Evolutionary conservation across 2,113 vertebrate species (phyloP).

Genomic region (Hemiprocne comata): DNA sequence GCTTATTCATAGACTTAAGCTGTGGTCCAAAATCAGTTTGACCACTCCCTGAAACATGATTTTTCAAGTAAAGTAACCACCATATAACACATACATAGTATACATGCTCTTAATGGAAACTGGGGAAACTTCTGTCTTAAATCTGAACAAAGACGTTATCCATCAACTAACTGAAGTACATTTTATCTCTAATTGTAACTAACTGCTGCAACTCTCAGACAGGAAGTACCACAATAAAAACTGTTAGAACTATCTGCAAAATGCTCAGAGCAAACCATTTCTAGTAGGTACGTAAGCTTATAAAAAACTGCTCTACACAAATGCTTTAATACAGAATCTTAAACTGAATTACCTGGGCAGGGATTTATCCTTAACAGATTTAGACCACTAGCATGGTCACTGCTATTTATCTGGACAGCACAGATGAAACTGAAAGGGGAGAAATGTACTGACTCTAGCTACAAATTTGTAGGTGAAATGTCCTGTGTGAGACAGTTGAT

Average conservation of each 20-base stretch:
- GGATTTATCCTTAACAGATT: neutral
- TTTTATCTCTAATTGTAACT: neutral
- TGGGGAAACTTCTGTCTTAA: neutral
- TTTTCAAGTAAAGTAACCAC: neutral
- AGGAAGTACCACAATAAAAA: neutral
- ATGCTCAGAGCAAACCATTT: neutral
- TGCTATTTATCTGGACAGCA: neutral
- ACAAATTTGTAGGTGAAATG: neutral
- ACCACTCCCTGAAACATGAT: slow-evolving; percentile 78
- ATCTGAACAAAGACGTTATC: neutral
- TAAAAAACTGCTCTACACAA: neutral
- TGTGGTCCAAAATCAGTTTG: slow-evolving; percentile 90
- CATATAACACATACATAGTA: neutral
- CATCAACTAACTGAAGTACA: neutral
- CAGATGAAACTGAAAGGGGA: neutral
- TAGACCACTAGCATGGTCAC: neutral
- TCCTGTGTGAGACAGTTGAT: neutral
- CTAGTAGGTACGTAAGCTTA: neutral
- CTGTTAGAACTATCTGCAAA: neutral
- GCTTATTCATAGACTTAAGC: slow-evolving; percentile 82
- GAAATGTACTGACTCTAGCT: neutral
- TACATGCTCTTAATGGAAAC: neutral
- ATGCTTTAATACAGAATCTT: neutral
- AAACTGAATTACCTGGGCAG: neutral
- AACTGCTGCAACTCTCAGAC: neutral